phyloP scores from a whole-genome alignment of 2,888 invertebrate genomes.

The Lysandra bellargus region DNA sequence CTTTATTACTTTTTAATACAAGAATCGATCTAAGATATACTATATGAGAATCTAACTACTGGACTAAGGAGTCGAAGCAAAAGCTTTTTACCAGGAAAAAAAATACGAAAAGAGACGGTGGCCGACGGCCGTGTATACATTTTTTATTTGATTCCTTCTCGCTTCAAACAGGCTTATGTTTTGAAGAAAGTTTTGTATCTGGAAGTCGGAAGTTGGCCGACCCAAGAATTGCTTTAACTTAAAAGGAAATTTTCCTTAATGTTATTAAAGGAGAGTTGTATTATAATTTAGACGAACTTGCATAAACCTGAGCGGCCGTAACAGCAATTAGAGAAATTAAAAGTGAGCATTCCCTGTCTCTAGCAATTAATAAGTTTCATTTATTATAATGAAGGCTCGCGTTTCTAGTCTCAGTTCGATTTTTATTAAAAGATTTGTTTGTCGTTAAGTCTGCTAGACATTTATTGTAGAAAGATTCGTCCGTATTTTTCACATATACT shows the following conservation, averaged over 20 bases:
- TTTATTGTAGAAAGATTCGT: not conserved
- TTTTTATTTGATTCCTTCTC: not conserved
- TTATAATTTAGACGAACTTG: slow-evolving; percentile 9
- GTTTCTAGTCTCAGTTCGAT: not conserved
- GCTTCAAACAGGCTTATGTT: slow-evolving; percentile 9
- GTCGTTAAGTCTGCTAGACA: not conserved
- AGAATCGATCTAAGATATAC: not conserved
- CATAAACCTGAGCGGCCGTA: slow-evolving; percentile 3
- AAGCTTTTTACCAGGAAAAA: not conserved
- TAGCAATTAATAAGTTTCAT: slow-evolving; percentile 14
- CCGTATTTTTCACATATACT: not conserved
- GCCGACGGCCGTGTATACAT: not conserved
- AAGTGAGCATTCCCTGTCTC: not conserved
- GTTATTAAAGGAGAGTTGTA: slow-evolving; percentile 5
- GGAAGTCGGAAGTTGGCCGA: not conserved
- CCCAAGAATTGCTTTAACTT: not conserved
- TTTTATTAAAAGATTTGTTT: not conserved
- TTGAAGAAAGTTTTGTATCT: slow-evolving; percentile 9
- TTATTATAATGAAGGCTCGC: slow-evolving; percentile 2
- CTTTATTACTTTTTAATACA: not conserved
- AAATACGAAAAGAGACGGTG: not conserved
- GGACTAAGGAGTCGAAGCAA: not conserved
- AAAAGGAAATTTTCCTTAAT: slow-evolving; percentile 4
- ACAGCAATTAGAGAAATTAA: slow-evolving; percentile 21
- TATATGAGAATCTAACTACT: not conserved